A percentile compares a stretch with the other conserved stretches of the same genome.
These are phyloP conservation scores for Carpatolechia fugitivella DNA, from an alignment of 2,888 invertebrate genomes.

Conservation along the genomic window DNA sequence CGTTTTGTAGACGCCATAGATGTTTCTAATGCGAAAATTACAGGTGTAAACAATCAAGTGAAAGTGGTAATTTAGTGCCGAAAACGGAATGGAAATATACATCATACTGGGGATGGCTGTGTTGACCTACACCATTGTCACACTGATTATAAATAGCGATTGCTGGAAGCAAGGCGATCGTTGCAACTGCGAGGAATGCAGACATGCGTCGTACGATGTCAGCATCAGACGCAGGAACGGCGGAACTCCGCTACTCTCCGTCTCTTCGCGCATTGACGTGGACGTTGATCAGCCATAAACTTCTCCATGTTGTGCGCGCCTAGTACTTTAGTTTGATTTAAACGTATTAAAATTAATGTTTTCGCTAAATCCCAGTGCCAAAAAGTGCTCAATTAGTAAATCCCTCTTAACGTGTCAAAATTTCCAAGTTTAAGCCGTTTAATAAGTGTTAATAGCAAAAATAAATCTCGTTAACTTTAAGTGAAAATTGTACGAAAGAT, in stretches of 20 bases:
- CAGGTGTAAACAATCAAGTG: conserved; percentile 25
- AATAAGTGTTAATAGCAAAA: too few relatives aligned
- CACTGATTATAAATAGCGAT: conserved; percentile 52
- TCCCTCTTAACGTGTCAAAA: neutral
- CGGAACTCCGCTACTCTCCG: conserved; percentile 33
- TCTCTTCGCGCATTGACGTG: conserved; percentile 54
- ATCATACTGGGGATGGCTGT: conserved; percentile 64
- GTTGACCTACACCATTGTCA: conserved; percentile 57
- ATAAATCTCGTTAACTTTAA: too few relatives aligned
- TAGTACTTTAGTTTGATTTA: neutral
- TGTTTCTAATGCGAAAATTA: conserved; percentile 17
- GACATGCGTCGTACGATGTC: conserved; percentile 44
- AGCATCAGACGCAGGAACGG: conserved; percentile 37
- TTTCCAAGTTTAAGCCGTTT: neutral
- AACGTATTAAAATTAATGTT: neutral
- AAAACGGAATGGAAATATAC: conserved; percentile 66
- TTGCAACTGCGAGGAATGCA: conserved; percentile 68
- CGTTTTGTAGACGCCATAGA: conserved; percentile 32
- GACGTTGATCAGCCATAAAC: conserved; percentile 1
- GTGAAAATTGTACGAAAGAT: neutral
- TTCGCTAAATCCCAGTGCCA: conserved; percentile 9
- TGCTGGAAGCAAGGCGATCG: conserved; percentile 55
- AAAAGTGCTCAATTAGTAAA: conserved; percentile 5
- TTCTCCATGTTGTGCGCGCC: neutral
- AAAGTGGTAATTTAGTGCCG: conserved; percentile 22